Evolutionary conservation across 2,797 vertebrate genomes (phyloP).

Genomic region (Danio jaintianensis): DNA sequence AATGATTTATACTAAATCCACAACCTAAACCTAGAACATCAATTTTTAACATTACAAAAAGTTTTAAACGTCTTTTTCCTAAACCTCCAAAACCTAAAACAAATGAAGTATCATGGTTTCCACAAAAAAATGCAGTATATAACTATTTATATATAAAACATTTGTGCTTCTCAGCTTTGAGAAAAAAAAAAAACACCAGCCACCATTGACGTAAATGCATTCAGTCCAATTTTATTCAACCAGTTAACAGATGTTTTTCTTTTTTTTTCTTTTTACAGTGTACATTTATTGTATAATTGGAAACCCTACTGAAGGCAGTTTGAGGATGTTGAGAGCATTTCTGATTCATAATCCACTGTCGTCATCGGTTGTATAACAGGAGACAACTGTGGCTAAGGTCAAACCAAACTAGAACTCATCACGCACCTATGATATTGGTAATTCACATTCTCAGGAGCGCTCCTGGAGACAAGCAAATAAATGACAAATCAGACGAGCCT

Average conservation of each 20-base stretch:
- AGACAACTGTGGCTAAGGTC: slow-evolving; percentile 13
- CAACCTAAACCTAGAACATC: no score
- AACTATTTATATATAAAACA: neutral
- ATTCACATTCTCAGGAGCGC: neutral
- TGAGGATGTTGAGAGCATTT: neutral
- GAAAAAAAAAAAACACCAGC: neutral
- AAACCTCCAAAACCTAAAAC: no score
- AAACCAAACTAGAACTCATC: slow-evolving; percentile 1
- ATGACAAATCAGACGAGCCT: slow-evolving; percentile 5
- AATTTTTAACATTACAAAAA: no score
- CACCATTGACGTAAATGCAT: neutral
- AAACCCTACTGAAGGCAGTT: neutral
- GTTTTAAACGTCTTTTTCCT: no score
- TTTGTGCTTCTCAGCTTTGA: neutral
- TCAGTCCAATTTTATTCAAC: neutral
- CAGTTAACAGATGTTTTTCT: no score
- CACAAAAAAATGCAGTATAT: no score
- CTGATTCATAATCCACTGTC: neutral
- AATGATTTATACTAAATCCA: no score
- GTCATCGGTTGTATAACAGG: neutral
- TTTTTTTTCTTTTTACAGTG: neutral
- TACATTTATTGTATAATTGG: neutral
- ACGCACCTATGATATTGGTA: slow-evolving; percentile 23
- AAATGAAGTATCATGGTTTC: no score
- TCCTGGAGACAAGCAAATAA: slow-evolving; percentile 11